Evolutionary conservation across 92 coral and sea anemone genomes (phyloP).

Genomic region (Porites divaricata): DNA sequence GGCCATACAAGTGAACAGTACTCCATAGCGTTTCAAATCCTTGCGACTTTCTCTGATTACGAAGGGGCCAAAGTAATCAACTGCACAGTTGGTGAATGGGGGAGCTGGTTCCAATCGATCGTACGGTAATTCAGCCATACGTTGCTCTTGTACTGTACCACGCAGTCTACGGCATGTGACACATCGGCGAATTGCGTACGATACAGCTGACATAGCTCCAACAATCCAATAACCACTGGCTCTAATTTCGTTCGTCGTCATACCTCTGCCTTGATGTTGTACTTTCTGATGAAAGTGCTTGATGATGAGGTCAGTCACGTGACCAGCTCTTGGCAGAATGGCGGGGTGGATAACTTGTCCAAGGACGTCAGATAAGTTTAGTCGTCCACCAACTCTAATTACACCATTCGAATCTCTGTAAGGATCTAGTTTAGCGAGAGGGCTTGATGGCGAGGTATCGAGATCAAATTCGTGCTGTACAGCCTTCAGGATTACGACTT

Average conservation of each 20-base stretch:
- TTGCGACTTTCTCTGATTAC: background rate
- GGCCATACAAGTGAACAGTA: constrained; percentile 12
- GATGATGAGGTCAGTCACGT: constrained; percentile 15
- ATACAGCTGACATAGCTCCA: no score
- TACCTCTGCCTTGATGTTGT: background rate
- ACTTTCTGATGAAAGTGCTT: background rate
- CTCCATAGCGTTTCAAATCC: background rate
- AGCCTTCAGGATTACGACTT: no score
- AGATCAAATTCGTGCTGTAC: no score
- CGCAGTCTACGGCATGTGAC: no score
- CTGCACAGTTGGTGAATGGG: background rate
- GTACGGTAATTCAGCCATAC: no score
- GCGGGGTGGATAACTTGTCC: constrained; percentile 18
- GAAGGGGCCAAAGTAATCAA: background rate
- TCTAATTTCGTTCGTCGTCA: no score
- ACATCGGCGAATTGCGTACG: no score
- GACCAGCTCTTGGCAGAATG: constrained; percentile 19
- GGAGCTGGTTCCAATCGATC: constrained; percentile 5
- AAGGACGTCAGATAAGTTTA: constrained; percentile 7
- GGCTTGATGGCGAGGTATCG: constrained; percentile 10
- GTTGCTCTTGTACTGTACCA: no score
- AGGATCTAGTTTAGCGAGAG: constrained; percentile 22
- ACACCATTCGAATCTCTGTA: constrained; percentile 27
- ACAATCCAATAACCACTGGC: no score
- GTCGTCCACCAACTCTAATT: constrained; percentile 42